These are phyloP conservation scores for Phorcus lineatus DNA, from an alignment of 2,888 invertebrate species.

Conservation along the genomic window DNA sequence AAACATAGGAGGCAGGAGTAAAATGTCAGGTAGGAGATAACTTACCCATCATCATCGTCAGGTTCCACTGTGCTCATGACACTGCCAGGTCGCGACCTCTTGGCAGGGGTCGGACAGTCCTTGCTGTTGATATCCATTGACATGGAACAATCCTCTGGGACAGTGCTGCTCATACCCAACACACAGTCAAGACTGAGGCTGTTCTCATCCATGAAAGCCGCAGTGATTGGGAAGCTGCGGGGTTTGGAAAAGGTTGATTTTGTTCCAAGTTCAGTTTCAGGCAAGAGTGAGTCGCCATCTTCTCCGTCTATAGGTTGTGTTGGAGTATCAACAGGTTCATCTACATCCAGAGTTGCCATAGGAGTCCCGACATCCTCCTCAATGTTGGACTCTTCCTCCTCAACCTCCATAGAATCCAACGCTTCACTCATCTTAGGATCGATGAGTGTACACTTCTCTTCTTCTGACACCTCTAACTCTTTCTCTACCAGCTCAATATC, in stretches of 20 bases:
- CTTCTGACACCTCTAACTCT: not conserved
- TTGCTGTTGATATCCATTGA: not conserved
- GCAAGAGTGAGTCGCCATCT: not conserved
- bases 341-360: not conserved
- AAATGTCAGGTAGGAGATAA: not conserved
- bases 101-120: slow-evolving; percentile 43
- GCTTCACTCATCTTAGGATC: too few relatives aligned
- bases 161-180: not conserved
- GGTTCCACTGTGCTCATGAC: slow-evolving; percentile 45
- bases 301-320: not conserved
- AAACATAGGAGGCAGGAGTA: not conserved
- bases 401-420: not conserved
- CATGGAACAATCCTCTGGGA: not conserved
- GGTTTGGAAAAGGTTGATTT: not conserved
- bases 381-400: not conserved
- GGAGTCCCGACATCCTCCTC: not conserved
- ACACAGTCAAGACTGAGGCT: slow-evolving; percentile 11
- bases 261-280: not conserved
- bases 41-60: slow-evolving; percentile 27
- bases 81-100: slow-evolving; percentile 47
- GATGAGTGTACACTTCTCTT: not conserved
- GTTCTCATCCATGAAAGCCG: slow-evolving; percentile 9
- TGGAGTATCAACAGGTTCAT: not conserved
- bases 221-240: not conserved
- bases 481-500: not conserved